Evolutionary conservation across 2,797 vertebrate genomes (phyloP), one percentile per base, ranked within the genome.

Genomic region (Salmo trutta): DNA sequence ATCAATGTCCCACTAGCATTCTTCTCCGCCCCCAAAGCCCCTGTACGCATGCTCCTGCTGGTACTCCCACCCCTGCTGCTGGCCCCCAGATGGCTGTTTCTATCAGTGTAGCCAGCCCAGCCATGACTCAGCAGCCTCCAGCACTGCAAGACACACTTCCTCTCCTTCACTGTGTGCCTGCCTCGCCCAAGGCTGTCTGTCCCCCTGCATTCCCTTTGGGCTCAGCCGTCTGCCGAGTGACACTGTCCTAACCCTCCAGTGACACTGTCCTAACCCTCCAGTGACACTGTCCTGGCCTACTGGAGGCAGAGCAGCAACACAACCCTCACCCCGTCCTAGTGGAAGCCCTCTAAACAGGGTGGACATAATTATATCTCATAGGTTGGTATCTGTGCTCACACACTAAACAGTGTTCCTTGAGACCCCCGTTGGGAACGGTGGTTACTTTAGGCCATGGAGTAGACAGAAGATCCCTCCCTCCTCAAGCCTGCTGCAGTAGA

Each of bases 41-140:
- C 10, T 5, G 27, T 66, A 66, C 65, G 65, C 65, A 66, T 27
- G 64, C 27, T 17, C 65, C 65, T 2, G 29, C 65, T 31, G 65
- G 27, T 14, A 31, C 65, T 86, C 79, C 33, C 73, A 80, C 84
- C 91, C 95, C 95, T 88, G 79, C n/a, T 78, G 76, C 65, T 91
- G 96, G 94, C 94, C 59, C 96, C 93, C 95, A 52, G 68, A 76
- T 78, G 76, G 70, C 75, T 77, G 82, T 88, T 93, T 96, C 96
- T 98, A 98, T 98, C 96, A 93, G 95, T 80, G 29, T 89, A 88
- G 81, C 95, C 96, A 96, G 96, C 94, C 95, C 90, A 95, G 82
- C 83, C 5, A 86, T 98, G 97, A 98, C 96, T 98, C 96, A 97
- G 97, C 97, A 95, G 27, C 87, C 88, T 85, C 86, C 71, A 53